Base-by-base conservation (phyloP, 1,140 invertebrate genomes). In the Tetragonula clypearis region DNA sequence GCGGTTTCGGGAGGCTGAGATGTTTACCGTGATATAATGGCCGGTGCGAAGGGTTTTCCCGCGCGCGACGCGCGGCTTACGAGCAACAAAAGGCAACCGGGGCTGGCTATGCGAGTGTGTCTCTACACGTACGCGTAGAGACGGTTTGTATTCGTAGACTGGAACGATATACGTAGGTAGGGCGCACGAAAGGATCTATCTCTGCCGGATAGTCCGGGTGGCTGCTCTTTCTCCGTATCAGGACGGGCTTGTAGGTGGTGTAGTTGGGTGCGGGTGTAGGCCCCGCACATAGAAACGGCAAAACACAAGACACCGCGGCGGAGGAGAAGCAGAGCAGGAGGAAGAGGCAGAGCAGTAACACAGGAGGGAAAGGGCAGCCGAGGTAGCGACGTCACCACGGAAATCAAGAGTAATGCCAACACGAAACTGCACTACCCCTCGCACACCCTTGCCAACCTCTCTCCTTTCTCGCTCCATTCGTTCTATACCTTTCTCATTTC, bases 361-460 rank as follows among this genome's bases (percentile, higher is more conserved):
- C 9, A 12, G 85, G 86, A 86, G 92, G 89, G 90, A 90, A 86
- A 87, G 88, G 76, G 78, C 86, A 88, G 85, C 90, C 91, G 92
- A 92, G 92, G 90, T 93, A 93, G 92, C 91, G 92, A 92, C 94
- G 94, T 95, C 94, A 94, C 93, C 92, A 90, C 94, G 94, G 93
- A 95, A 95, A 95, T 95, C 94, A 95, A 95, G 94, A 95, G 93
- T 95, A 95, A 95, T 95, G 94, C 94, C 94, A 94, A 95, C 94
- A 95, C 93, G 94, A 94, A 95, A 94, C 94, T 95, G 94, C 94
- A 94, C 94, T 95, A 95, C 94, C 93, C 94, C 95, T 93, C 93
- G 91, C 92, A 86, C 90, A 92, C 93, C 93, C 92, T 93, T 90
- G 87, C 92, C 88, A 81, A 88, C 81, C 71, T 79, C 85, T 72